Base-by-base conservation (phyloP, 2,113 vertebrate genomes). In the Emydura subglobosa region DNA sequence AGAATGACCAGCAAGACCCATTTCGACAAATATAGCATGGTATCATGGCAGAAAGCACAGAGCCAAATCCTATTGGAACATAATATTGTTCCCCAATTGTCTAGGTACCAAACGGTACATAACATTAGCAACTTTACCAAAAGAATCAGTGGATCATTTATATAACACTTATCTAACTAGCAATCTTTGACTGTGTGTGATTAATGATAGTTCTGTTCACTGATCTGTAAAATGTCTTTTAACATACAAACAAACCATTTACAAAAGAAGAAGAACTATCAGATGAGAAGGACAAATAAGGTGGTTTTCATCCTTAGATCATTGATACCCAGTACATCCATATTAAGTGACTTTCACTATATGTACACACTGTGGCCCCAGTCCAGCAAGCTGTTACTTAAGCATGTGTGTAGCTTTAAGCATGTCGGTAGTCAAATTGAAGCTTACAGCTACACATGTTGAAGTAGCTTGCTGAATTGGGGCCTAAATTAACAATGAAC, bases 1-100 rank as follows among this genome's bases (percentile, higher is more conserved):
- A 0, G 0, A 25, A 61, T 10, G 83, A 51, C 3, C 5, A 57
- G 4, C 49, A 89, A 0, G 3, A 4, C 4, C 4, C 78, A 50
- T 88, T 86, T 84, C 14, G 3, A 31, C 39, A 82, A 92, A 4
- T 53, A 84, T 51, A 47, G 12, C 27, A 50, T 10, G 50, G 47
- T 79, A 79, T 31, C 78, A 22, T 50, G 21, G 49, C 51, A 78
- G 12, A 51, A 34, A 51, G 78, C 24, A 13, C 4, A 92, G 8
- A 10, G 27, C 5, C 1, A 50, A 2, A 0, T 91, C 5, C 47
- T 10, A 1, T 0, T 54, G 79, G 7, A 7, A 88, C 2, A 89
- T 49, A 42, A 65, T n/a, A 87, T 85, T 10, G 1, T 19, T 80
- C 55, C n/a, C n/a, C 10, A 72, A 21, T n/a, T 39, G 19, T 72